Evolutionary conservation across 2,888 invertebrate species (phyloP).

Genomic region (Lepidocyrtoides sp.): DNA sequence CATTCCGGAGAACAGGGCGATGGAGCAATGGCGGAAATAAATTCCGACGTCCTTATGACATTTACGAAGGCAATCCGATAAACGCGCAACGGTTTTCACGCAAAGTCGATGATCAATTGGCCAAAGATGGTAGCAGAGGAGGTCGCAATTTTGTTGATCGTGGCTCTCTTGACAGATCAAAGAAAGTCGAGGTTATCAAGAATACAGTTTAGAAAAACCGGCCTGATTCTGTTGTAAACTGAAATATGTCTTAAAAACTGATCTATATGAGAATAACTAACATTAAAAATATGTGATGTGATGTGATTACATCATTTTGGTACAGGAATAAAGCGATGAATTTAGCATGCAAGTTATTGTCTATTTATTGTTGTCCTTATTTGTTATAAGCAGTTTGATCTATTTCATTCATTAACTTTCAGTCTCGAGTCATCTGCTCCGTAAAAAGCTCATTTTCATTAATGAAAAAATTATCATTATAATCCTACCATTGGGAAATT

Average conservation of each 20-base stretch:
- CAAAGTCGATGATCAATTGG: neutral
- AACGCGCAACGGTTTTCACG: neutral
- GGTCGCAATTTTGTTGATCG: no score
- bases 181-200: no score
- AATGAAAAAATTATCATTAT: neutral
- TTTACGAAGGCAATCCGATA: neutral
- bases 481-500: neutral
- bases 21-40: neutral
- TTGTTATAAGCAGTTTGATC: neutral
- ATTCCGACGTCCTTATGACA: neutral
- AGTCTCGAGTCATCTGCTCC: neutral
- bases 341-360: no score
- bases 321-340: no score
- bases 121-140: no score
- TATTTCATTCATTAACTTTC: constrained; percentile 12
- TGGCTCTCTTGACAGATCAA: no score
- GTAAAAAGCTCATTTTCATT: neutral
- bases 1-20: constrained; percentile 29
- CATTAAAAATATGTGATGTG: neutral
- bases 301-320: no score
- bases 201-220: no score
- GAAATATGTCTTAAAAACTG: no score
- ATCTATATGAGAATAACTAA: no score
- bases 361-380: no score
- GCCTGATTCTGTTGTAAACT: no score